Evolutionary conservation across 2,113 vertebrate genomes (phyloP).

Genomic region (Archilochus colubris): DNA sequence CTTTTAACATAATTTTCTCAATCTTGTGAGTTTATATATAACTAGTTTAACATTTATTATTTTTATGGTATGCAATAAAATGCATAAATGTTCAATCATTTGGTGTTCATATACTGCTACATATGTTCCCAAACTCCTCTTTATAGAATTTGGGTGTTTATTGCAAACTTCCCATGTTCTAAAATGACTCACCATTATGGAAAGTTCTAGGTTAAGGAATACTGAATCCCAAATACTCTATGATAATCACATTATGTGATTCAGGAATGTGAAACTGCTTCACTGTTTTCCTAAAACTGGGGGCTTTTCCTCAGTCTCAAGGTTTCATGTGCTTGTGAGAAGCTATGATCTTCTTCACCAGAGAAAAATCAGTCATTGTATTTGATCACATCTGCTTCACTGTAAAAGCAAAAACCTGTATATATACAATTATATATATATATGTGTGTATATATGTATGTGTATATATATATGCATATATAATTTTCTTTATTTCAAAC

Average conservation of each 20-base stretch:
- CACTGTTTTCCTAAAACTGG: not conserved
- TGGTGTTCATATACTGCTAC: not conserved
- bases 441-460: too few relatives aligned
- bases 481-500: not conserved
- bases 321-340: not conserved
- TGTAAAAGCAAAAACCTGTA: not conserved
- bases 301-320: not conserved
- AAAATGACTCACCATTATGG: not conserved
- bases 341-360: not conserved
- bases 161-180: not conserved
- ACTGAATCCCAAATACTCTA: accelerated
- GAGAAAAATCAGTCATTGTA: not conserved
- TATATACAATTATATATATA: too few relatives aligned
- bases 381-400: not conserved
- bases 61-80: not conserved
- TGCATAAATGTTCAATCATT: not conserved
- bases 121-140: not conserved
- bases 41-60: not conserved
- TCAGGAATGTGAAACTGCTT: not conserved
- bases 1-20: not conserved
- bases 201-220: not conserved
- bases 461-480: too few relatives aligned
- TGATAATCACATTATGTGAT: not conserved
- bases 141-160: not conserved
- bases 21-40: not conserved